These are phyloP conservation scores for Psilopsiagon aurifrons DNA, from an alignment of 2,113 vertebrate genomes.

Conservation along the genomic window DNA sequence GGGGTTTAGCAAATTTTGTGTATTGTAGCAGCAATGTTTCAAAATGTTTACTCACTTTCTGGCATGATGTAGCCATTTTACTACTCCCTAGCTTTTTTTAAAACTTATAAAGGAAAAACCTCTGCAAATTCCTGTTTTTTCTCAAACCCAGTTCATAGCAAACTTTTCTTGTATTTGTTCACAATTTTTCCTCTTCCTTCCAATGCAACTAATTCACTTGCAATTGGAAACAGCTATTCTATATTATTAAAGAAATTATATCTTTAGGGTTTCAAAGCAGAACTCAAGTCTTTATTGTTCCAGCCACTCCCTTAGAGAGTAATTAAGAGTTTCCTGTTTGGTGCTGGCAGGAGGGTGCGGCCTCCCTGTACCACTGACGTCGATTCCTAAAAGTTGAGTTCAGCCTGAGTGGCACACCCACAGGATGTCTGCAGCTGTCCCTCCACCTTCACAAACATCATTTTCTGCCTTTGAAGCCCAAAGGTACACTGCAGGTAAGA, in stretches of 20 bases:
- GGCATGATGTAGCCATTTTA: background rate
- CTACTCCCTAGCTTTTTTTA: background rate
- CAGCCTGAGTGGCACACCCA: constrained; percentile 51
- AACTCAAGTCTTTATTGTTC: constrained; percentile 36
- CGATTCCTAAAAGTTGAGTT: constrained; percentile 65
- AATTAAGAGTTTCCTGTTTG: constrained; percentile 73
- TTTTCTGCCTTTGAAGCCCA: background rate
- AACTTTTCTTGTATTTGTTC: background rate
- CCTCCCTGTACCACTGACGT: constrained; percentile 22
- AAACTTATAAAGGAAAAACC: background rate
- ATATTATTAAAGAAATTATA: background rate
- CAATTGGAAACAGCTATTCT: background rate
- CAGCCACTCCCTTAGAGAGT: constrained; percentile 37
- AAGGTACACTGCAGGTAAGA: constrained; percentile 23
- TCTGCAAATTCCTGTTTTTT: background rate
- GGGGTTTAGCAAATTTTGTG: constrained; percentile 2
- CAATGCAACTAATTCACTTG: background rate
- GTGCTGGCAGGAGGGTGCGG: constrained; percentile 54
- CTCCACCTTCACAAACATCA: constrained; percentile 42
- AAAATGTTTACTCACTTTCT: background rate
- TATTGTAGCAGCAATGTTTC: constrained; percentile 17
- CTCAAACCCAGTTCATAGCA: background rate
- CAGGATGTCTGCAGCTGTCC: constrained; percentile 52
- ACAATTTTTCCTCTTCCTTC: background rate
- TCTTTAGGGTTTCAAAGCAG: constrained; percentile 30